These are phyloP conservation scores for Tetrax tetrax DNA, from an alignment of 2,113 vertebrate genomes.

Conservation along the genomic window DNA sequence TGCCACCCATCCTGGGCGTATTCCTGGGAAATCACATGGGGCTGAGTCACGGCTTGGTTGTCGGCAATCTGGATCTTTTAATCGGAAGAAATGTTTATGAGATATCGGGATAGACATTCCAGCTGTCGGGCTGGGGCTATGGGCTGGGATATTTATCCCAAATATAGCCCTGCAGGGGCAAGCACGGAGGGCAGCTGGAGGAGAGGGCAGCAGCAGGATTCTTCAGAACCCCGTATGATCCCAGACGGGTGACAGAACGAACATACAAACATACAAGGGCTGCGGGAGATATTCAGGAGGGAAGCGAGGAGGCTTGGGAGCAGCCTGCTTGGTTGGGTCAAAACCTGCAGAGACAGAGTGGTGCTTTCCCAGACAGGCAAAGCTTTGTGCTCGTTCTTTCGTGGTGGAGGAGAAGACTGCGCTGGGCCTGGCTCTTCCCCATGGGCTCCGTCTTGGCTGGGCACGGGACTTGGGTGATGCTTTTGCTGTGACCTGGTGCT, in stretches of 20 bases:
- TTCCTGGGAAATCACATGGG: background rate
- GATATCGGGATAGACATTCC: background rate
- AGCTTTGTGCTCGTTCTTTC: background rate
- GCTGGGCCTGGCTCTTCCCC: background rate
- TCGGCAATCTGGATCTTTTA: background rate
- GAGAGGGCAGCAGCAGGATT: background rate
- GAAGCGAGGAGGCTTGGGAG: background rate
- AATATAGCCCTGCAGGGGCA: background rate
- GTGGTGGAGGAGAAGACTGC: accelerated
- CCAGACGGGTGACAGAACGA: background rate
- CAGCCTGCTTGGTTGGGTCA: background rate
- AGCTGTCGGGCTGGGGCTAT: background rate
- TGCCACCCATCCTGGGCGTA: background rate
- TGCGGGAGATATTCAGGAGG: accelerated
- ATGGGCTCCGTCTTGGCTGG: background rate
- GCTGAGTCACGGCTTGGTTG: background rate
- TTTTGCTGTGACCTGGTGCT: background rate
- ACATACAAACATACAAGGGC: background rate
- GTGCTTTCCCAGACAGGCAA: background rate
- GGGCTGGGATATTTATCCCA: background rate
- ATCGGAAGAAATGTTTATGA: background rate
- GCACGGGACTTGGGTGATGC: background rate
- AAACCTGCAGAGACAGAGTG: background rate
- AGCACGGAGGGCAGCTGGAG: background rate
- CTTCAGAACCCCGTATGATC: background rate